Evolutionary conservation across 2,888 invertebrate species (phyloP), one percentile per base, ranked within the genome.

Genomic region (Drosophila mercatorum): DNA sequence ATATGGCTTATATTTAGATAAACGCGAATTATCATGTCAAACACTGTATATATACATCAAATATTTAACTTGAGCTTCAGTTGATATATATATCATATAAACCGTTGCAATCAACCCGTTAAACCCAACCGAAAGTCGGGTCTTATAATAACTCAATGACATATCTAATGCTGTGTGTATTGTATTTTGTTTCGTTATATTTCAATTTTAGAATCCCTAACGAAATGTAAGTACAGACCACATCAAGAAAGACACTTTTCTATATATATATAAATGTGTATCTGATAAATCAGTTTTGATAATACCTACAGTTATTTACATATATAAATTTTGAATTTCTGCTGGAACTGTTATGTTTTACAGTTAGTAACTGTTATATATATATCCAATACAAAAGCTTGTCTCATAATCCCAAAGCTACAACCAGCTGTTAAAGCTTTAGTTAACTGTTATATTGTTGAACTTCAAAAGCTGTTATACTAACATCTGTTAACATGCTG

Each of bases 131-230:
- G 38, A 43, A 51, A 38, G 10, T 58, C 58, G 56, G 52, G 49
- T 44, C 22, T 51, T 71, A 41, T 44, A 46, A 36, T 57, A 70
- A 55, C 41, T 65, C 43, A 40, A 11, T 65, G n/a, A 70, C 46
- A 72, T 74, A 69, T 83, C 78, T 89, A 83, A 83, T 83, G 67
- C 70, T 46, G 11, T 75, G 77, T 86, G 69, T 80, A 72, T 86
- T 88, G 87, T 88, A 65, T 83, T 86, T 72, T 89, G 58, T 83
- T 88, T 77, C 74, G 71, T 86, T 80, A 77, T 80, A 72, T 87
- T 89, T 77, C 74, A 80, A 72, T 51, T 89, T 49, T 78, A 89
- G 89, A 83, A 75, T 46, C 59, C 75, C 70, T 81, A 75, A 83
- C 81, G 78, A 83, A 89, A 84, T 78, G 89, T 87, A 89, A 83